Evolutionary conservation across 2,888 invertebrate genomes (phyloP).

Genomic region (Stratiomys singularior): DNA sequence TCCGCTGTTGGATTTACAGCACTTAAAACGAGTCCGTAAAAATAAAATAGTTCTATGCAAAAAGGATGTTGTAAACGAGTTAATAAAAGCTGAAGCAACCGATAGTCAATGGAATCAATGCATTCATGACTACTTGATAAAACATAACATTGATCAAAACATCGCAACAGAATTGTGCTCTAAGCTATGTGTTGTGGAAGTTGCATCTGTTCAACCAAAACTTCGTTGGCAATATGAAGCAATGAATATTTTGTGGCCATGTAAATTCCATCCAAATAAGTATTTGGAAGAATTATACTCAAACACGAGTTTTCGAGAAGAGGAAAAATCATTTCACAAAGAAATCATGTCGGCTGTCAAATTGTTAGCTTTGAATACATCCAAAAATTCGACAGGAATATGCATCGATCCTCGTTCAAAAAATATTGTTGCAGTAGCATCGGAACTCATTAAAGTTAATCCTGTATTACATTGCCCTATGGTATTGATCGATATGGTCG

Average conservation of each 20-base stretch:
- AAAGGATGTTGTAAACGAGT: constrained; percentile 58
- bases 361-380: constrained; percentile 58
- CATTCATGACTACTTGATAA: constrained; percentile 31
- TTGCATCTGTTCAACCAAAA: constrained; percentile 73
- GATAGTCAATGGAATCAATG: too few relatives aligned
- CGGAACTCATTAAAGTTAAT: constrained; percentile 70
- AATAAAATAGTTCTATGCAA: constrained; percentile 70
- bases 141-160: constrained; percentile 1
- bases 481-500: constrained; percentile 87
- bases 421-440: constrained; percentile 75
- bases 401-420: constrained; percentile 78
- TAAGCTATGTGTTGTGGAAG: constrained; percentile 63
- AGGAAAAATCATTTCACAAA: constrained; percentile 69
- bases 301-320: constrained; percentile 70
- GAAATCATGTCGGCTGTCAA: constrained; percentile 69
- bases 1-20: constrained; percentile 72
- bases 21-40: constrained; percentile 78
- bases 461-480: constrained; percentile 86
- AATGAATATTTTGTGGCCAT: constrained; percentile 77
- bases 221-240: constrained; percentile 74
- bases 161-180: constrained; percentile 52
- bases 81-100: constrained; percentile 63
- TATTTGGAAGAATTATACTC: constrained; percentile 75
- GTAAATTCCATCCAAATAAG: constrained; percentile 84
- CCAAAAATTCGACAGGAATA: constrained; percentile 68